phyloP scores from a whole-genome alignment of 2,888 invertebrate species.

The Andrena dorsata region DNA sequence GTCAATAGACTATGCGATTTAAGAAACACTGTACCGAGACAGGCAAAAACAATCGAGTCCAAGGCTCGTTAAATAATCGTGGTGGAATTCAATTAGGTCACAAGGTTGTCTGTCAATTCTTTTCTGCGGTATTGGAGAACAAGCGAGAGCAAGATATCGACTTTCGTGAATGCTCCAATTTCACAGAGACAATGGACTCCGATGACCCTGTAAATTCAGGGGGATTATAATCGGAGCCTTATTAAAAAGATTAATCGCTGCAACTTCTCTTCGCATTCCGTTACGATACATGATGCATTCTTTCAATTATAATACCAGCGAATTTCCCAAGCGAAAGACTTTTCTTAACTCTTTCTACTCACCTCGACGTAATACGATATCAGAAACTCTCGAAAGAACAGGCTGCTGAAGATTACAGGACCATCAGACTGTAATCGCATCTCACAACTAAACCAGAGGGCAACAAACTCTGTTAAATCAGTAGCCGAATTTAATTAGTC shows the following conservation, averaged over 20 bases:
- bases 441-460: no score
- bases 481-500: no score
- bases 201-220: slow-evolving; percentile 39
- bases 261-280: slow-evolving; percentile 2
- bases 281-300: not conserved
- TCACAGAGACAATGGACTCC: slow-evolving; percentile 33
- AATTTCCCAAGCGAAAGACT: not conserved
- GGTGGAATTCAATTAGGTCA: slow-evolving; percentile 42
- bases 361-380: not conserved
- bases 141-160: slow-evolving; percentile 26
- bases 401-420: not conserved
- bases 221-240: slow-evolving; percentile 21
- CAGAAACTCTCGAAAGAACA: slow-evolving; percentile 7
- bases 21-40: not conserved
- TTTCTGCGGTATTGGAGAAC: slow-evolving; percentile 17
- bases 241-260: slow-evolving; percentile 31
- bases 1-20: no score
- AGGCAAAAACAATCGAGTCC: slow-evolving; percentile 39
- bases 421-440: not conserved
- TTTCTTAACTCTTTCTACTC: not conserved
- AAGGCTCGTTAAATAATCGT: slow-evolving; percentile 49
- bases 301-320: not conserved
- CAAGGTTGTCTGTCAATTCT: slow-evolving; percentile 41
- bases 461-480: no score
- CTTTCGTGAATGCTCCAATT: slow-evolving; percentile 49